Evolutionary conservation across 2,888 invertebrate species (phyloP).

Genomic region (Malthinus flaveolus): DNA sequence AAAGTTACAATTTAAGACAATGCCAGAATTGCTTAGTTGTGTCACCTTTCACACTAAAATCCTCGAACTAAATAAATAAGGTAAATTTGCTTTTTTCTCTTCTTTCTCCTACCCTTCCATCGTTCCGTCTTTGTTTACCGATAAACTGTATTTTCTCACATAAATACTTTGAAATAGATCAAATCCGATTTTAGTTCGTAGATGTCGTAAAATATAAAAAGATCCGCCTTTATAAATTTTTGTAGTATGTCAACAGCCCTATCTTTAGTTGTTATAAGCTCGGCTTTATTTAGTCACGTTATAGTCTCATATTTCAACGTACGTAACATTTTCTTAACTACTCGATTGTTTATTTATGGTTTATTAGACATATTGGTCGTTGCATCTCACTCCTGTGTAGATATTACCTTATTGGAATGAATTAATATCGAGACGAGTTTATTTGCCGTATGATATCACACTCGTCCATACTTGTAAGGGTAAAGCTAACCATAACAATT

Average conservation of each 20-base stretch:
- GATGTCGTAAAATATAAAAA: constrained; percentile 19
- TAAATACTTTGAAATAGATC: constrained; percentile 19
- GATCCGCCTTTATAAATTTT: constrained; percentile 25
- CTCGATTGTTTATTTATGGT: constrained; percentile 25
- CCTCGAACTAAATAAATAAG: constrained; percentile 6
- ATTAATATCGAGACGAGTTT: constrained; percentile 5
- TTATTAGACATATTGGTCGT: constrained; percentile 25
- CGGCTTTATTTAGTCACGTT: constrained; percentile 29
- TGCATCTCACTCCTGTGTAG: constrained; percentile 19
- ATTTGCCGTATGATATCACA: neutral
- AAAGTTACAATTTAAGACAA: constrained; percentile 28
- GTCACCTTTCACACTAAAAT: constrained; percentile 36
- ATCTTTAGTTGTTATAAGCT: constrained; percentile 17
- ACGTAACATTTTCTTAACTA: constrained; percentile 28
- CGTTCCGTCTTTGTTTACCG: neutral
- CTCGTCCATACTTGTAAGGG: too few species aligned
- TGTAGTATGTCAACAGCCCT: constrained; percentile 27
- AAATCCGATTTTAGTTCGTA: constrained; percentile 4
- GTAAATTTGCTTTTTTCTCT: constrained; percentile 1
- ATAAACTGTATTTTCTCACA: constrained; percentile 19
- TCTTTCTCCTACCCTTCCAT: too few species aligned
- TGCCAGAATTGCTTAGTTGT: constrained; percentile 27
- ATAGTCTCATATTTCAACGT: constrained; percentile 27
- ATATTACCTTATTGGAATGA: constrained; percentile 11
- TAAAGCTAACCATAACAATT: too few species aligned